Base-by-base conservation (phyloP, 1,140 invertebrate genomes). In the Drosophila bocki region DNA sequence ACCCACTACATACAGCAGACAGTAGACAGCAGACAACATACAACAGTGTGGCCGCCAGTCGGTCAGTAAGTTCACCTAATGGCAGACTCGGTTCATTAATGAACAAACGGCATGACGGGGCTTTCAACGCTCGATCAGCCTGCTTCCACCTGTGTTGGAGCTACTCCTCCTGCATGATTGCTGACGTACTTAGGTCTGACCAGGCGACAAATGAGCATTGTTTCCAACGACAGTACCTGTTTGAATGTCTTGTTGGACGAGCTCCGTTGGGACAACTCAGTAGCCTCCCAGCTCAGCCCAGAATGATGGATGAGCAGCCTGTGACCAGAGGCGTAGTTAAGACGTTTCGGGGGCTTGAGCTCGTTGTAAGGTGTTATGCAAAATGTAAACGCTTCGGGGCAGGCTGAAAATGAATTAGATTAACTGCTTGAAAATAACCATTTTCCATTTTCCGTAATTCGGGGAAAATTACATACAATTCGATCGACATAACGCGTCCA, bases 71-170 rank as follows among this genome's bases (percentile, higher is more conserved):
- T 69, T 77, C 50, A 68, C 57, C 57, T 86, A 80, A 80, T 80
- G 60, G 67, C 84, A 76, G 77, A 60, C 80, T 68, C 64, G 69
- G 77, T 84, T 67, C 72, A 68, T 88, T 87, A 87, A 84, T 80
- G 76, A 74, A 70, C 65, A 64, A 69, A 69, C 69, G 70, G 68
- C 84, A 88, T 83, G 85, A 71, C 84, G 76, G 50, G 76, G 61
- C 83, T 68, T 62, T 80, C 62, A 57, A 47, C 56, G 74, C 68
- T 78, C 47, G 58, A 70, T 78, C 65, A 45, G 58, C 22, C 17
- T 7, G 44, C 44, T 2, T 9, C n/a, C n/a, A 59, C 19, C 41
- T 50, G 33, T 2, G 22, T 5, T 54, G 53, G 12, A 37, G 37
- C 9, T 29, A 39, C 47, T n/a, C 19, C 41, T 35, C 59, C 45